These are phyloP conservation scores for Chydorus sphaericus DNA, from an alignment of 2,888 invertebrate genomes.

Conservation along the genomic window DNA sequence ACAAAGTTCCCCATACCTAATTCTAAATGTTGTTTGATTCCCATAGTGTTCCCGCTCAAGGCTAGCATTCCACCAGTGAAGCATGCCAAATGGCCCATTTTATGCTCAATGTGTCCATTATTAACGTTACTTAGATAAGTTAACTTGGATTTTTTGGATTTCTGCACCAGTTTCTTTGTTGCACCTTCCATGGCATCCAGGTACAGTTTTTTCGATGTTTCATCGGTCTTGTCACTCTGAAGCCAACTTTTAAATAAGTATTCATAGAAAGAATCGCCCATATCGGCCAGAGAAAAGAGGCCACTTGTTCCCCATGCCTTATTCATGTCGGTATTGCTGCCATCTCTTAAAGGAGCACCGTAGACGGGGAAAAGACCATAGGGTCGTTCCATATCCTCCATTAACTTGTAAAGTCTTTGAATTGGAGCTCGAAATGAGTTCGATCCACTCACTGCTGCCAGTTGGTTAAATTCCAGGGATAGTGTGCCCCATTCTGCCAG, in stretches of 20 bases:
- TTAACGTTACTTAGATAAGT: constrained; percentile 82
- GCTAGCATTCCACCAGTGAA: constrained; percentile 91
- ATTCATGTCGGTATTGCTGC: constrained; percentile 89
- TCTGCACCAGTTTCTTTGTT: constrained; percentile 55
- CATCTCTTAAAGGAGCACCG: constrained; percentile 78
- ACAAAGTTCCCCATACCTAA: too few species aligned
- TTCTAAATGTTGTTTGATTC: constrained; percentile 64
- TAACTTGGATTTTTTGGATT: constrained; percentile 49
- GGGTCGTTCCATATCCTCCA: constrained; percentile 83
- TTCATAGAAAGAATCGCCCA: constrained; percentile 98
- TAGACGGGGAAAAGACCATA: constrained; percentile 96
- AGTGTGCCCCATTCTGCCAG: constrained; percentile 93
- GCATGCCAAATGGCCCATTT: constrained; percentile 97
- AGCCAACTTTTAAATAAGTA: constrained; percentile 79
- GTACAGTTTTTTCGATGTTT: constrained; percentile 77
- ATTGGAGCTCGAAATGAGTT: constrained; percentile 77
- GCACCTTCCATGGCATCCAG: constrained; percentile 75
- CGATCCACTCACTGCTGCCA: constrained; percentile 88
- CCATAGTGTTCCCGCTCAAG: constrained; percentile 65
- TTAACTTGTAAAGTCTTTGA: constrained; percentile 67
- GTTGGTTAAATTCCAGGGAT: constrained; percentile 88
- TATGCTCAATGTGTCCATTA: too few species aligned
- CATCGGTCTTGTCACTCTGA: constrained; percentile 65
- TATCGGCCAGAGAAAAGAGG: constrained; percentile 86
- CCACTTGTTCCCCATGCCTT: too few species aligned